These are phyloP conservation scores for Hepsetus odoe DNA, from an alignment of 2,113 vertebrate species.

Conservation along the genomic window DNA sequence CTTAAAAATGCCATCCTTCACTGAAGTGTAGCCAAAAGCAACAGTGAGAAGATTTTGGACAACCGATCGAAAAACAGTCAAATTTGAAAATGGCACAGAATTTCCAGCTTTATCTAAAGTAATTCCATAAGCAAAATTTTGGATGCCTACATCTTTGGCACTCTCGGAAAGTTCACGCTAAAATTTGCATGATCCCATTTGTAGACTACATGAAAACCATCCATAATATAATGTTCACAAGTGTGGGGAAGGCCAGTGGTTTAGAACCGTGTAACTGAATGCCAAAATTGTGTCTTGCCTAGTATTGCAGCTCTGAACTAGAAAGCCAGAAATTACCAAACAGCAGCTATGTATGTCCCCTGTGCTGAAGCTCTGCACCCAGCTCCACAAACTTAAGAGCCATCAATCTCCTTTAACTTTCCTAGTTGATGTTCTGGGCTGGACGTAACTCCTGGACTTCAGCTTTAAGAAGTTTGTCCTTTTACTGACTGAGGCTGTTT, in stretches of 20 bases:
- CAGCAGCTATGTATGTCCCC: background rate
- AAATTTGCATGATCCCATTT: background rate
- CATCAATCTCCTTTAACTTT: background rate
- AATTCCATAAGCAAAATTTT: no score
- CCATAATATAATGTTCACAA: no score
- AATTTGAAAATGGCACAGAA: no score
- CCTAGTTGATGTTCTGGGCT: constrained; percentile 12
- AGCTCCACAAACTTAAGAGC: background rate
- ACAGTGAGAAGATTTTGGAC: no score
- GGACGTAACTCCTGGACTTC: constrained; percentile 7
- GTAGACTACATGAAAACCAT: background rate
- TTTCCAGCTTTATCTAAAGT: no score
- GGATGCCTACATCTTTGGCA: no score
- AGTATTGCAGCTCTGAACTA: no score
- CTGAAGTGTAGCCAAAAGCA: no score
- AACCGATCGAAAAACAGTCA: no score
- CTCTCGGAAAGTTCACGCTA: background rate
- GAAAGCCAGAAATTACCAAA: background rate
- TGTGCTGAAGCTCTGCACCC: constrained; percentile 14
- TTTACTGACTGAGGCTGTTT: background rate
- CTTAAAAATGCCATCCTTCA: no score
- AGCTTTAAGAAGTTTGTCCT: background rate
- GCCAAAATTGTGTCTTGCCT: no score
- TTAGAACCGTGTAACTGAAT: background rate
- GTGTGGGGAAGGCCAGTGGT: no score